phyloP scores from a whole-genome alignment of 2,797 vertebrate genomes.

The Acestrorhynchus altus region DNA sequence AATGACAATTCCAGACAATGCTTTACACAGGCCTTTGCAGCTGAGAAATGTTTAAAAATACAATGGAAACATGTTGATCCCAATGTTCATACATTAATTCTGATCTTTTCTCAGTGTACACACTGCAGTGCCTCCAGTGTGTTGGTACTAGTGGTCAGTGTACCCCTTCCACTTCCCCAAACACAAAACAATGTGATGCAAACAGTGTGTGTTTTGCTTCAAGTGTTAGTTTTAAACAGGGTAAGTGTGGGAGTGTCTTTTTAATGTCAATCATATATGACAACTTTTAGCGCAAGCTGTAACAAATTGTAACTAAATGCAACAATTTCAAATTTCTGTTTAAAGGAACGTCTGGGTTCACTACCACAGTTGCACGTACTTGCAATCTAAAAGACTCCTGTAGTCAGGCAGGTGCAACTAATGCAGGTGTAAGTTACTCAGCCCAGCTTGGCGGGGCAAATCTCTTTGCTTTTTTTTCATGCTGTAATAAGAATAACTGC shows the following conservation, averaged over 20 bases:
- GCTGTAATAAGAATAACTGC: conserved; percentile 1
- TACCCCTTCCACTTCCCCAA: background rate
- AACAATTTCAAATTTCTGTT: background rate
- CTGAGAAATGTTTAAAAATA: background rate
- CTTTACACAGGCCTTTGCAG: too few species aligned
- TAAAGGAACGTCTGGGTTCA: background rate
- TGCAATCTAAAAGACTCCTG: background rate
- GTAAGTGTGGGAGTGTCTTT: background rate
- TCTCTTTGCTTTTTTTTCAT: background rate
- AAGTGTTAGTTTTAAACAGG: fast-evolving
- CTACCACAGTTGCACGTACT: background rate
- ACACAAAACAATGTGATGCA: background rate
- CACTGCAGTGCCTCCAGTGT: background rate
- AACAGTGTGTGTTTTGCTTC: background rate
- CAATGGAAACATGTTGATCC: background rate
- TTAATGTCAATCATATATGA: background rate
- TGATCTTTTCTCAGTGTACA: background rate
- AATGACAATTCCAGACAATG: too few species aligned
- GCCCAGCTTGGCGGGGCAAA: background rate
- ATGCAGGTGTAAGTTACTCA: background rate
- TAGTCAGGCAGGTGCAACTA: fast-evolving
- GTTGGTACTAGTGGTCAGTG: background rate
- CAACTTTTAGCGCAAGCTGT: background rate
- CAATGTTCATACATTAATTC: background rate
- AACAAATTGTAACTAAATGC: background rate